Base-by-base conservation (phyloP, 2,888 invertebrate species). In the Rutpela maculata region DNA sequence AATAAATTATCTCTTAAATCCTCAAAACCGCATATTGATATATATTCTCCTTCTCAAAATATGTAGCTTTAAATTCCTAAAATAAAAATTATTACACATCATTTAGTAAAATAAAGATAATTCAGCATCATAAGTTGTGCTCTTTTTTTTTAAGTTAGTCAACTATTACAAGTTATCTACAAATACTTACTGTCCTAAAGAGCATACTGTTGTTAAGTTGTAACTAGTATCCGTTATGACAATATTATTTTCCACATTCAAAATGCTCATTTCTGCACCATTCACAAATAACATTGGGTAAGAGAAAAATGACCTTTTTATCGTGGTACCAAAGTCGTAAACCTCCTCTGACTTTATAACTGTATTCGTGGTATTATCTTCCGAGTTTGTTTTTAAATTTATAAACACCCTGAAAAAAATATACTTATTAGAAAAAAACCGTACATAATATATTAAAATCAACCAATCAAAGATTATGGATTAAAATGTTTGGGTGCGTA, bases 211-310 rank as follows among this genome's bases (percentile, higher is more conserved):
- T 74, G 81, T 83, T 19, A 82, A 43, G n/a, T 78, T 70, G 31
- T 74, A 50, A 11, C 60, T 9, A 22, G 63, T 65, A 74, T 79
- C 76, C 65, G 22, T 22, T 6, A 77, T 43, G 22, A 63, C 73
- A 17, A 35, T 63, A 26, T 66, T 57, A 31, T 59, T 79, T 59
- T 78, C 72, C 19, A 82, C 35, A 75, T 84, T 77, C 1, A 83
- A 43, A 22, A 82, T 57, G n/a, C 35, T 73, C 19, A 80, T 65
- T 60, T 75, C 68, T 12, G 38, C 22, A 15, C 83, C 82, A 74
- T 80, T 81, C 0, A 78, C 70, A 55, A 80, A 71, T 12, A 84
- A 18, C 31, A 68, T 68, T 18, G 84, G 80, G 74, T 81, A 79
- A 55, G 22, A 70, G 67, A 80, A 82, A 60, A 76, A 69, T 43